Evolutionary conservation across 2,113 vertebrate genomes (phyloP), one percentile per base, ranked within the genome.

Genomic region (Pygoscelis antarcticus): DNA sequence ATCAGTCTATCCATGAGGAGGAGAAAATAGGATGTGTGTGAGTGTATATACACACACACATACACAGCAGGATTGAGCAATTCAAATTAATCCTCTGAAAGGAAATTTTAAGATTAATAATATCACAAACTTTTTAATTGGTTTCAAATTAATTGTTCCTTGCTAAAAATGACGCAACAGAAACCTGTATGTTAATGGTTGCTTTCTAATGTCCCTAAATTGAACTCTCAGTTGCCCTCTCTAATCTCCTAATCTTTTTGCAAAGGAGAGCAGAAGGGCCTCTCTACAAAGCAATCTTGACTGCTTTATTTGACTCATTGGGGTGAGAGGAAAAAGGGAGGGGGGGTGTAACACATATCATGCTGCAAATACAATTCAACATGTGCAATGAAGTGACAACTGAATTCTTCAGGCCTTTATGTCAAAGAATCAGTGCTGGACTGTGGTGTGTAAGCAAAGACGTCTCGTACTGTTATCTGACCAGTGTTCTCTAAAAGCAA

Each of bases 371-470:
- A 82, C 83, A 72, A 83, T 94, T 87, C 91, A 87, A 91, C 34
- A 17, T 65, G 61, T 95, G 94, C 93, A 95, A 25, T 72, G 91
- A 94, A 93, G 89, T 95, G 87, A 89, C 61, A 92, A 60, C 40
- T 66, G 87, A 95, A 85, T 89, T 87, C 91, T 82, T 87, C 87
- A 58, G 52, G 70, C 82, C 69, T 87, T 81, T 77, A 40, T 87
- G 80, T 94, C 77, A 79, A 82, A 82, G 91, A 82, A 47, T 76
- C 70, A 47, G n/a, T 18, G 40, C 49, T 93, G 78, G 34, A 27
- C 57, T 79, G 30, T 69, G 54, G 36, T 21, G 22, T 83, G 55
- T 54, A 62, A 83, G 74, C 44, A 62, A 79, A 93, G 65, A 27
- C 1, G 5, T 69, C 46, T 79, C 6, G 0, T 51, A 13, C 36